A percentile compares a stretch with the other conserved stretches of the same genome.
phyloP scores from a whole-genome alignment of 2,113 vertebrate genomes.

The Indri indri region DNA sequence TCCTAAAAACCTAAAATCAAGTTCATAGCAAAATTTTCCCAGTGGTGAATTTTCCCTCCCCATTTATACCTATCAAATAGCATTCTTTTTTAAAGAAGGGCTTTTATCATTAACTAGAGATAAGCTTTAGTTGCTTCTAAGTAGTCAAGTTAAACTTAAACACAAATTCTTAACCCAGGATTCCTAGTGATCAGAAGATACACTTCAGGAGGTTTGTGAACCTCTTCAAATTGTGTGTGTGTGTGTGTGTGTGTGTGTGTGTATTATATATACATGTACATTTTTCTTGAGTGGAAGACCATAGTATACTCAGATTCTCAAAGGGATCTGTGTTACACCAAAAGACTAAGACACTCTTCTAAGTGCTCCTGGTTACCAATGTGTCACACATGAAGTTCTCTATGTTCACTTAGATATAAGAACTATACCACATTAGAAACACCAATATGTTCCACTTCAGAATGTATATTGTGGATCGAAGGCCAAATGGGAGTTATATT shows the following conservation, averaged over 20 bases:
- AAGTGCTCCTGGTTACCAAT: background rate
- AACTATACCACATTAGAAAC: constrained; percentile 12
- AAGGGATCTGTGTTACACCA: background rate
- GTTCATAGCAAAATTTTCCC: background rate
- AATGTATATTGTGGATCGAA: constrained; percentile 41
- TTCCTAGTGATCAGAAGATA: background rate
- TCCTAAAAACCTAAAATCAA: background rate
- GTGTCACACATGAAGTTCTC: background rate
- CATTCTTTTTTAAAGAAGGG: background rate
- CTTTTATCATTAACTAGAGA: background rate
- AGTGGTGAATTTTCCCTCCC: background rate
- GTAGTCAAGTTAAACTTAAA: background rate
- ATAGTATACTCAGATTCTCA: background rate
- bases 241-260: too few relatives aligned
- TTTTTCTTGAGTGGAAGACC: background rate
- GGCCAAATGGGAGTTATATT: constrained; percentile 1
- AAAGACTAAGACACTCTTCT: background rate
- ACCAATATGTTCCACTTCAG: background rate
- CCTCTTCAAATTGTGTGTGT: background rate
- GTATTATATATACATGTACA: too few relatives aligned
- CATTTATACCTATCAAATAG: background rate
- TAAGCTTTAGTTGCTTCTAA: background rate
- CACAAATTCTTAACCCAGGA: background rate
- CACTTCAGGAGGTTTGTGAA: background rate
- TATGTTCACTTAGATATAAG: background rate